These are phyloP conservation scores for Unio pictorum DNA, from an alignment of 2,888 invertebrate genomes.

Conservation along the genomic window DNA sequence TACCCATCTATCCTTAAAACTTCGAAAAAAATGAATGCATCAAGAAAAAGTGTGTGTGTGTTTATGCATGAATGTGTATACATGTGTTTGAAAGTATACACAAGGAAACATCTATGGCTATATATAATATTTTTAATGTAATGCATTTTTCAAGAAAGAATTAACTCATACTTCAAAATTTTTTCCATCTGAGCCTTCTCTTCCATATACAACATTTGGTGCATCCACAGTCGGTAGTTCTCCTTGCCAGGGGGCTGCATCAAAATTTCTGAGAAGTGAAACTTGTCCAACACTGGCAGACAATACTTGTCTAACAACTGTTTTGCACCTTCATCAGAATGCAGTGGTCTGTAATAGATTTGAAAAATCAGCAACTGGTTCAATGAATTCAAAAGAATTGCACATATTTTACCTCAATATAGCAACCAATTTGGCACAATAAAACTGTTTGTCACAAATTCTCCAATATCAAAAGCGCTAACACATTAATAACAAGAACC, in stretches of 20 bases:
- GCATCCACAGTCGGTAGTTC: conserved; percentile 83
- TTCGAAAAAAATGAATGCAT: too few species aligned
- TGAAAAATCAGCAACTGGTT: not conserved
- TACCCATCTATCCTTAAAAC: too few species aligned
- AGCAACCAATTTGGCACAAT: too few species aligned
- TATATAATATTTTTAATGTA: too few species aligned
- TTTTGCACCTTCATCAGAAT: conserved; percentile 46
- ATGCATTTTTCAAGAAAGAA: too few species aligned
- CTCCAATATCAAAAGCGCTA: too few species aligned
- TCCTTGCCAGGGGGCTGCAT: conserved; percentile 77
- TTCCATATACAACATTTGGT: conserved; percentile 83
- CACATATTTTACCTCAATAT: not conserved
- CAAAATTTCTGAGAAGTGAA: conserved; percentile 80
- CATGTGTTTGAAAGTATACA: too few species aligned
- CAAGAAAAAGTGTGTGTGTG: too few species aligned
- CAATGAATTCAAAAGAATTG: not conserved
- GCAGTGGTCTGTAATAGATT: conserved; percentile 29
- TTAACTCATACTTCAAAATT: conserved; percentile 71
- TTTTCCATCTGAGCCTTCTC: conserved; percentile 84
- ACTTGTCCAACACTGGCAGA: conserved; percentile 75
- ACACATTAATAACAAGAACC: too few species aligned
- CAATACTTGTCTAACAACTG: conserved; percentile 57
- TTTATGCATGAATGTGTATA: too few species aligned
- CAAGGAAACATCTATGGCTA: too few species aligned
- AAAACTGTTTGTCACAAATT: too few species aligned